Evolutionary conservation across 1,140 invertebrate species (phyloP).

Genomic region (Drosophila orosa): DNA sequence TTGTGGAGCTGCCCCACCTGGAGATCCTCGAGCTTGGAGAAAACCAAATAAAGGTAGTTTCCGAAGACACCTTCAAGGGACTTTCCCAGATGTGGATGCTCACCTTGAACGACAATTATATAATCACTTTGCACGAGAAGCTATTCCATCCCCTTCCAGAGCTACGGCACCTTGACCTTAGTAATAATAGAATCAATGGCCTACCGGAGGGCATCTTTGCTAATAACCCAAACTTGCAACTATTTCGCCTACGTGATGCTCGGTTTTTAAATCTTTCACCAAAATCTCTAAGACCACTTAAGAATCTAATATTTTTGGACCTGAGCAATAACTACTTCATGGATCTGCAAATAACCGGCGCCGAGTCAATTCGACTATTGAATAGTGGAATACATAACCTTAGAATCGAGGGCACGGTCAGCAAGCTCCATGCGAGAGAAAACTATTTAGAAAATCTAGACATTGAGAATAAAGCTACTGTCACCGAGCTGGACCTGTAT

Average conservation of each 20-base stretch:
- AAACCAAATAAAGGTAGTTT: conserved; percentile 50
- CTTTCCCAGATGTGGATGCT: conserved; percentile 40
- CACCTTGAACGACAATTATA: conserved; percentile 52
- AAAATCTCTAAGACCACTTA: conserved; percentile 13
- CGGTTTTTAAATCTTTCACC: conserved; percentile 13
- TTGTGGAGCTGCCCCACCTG: conserved; percentile 29
- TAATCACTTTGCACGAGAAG: conserved; percentile 10
- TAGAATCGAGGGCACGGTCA: conserved; percentile 44
- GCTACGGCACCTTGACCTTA: conserved; percentile 60
- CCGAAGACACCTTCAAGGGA: conserved; percentile 40
- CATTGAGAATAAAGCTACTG: conserved; percentile 43
- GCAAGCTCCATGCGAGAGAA: conserved; percentile 49
- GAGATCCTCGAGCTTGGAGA: conserved; percentile 51
- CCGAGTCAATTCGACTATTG: conserved; percentile 27
- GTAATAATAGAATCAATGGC: conserved; percentile 40
- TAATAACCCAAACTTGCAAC: conserved; percentile 44
- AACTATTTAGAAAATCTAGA: conserved; percentile 47
- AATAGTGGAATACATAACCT: conserved; percentile 27
- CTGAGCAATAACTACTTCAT: conserved; percentile 37
- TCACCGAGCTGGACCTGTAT: conserved; percentile 61
- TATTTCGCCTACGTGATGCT: conserved; percentile 50
- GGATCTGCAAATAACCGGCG: conserved; percentile 44
- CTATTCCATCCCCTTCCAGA: conserved; percentile 32
- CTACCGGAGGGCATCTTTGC: conserved; percentile 37
- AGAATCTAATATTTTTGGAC: conserved; percentile 44